phyloP scores from a whole-genome alignment of 2,797 vertebrate genomes.

The Geotria australis region DNA sequence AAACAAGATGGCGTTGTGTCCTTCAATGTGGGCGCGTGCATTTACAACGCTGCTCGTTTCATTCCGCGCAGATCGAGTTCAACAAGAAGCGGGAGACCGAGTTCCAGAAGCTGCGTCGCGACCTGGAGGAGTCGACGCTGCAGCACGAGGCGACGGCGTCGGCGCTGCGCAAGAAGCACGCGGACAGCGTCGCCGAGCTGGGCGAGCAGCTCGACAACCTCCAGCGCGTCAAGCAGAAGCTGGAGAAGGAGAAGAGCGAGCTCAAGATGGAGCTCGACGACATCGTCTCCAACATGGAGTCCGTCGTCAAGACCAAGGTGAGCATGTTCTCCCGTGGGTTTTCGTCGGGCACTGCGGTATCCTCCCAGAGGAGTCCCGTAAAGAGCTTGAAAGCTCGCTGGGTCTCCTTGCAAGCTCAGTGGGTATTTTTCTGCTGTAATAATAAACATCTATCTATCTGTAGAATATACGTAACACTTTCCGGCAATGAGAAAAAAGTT shows the following conservation, averaged over 20 bases:
- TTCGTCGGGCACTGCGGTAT: too few species aligned
- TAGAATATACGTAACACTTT: too few species aligned
- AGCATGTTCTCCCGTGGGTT: too few species aligned
- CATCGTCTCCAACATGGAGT: conserved; percentile 42
- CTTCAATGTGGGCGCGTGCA: too few species aligned
- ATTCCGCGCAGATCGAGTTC: conserved; percentile 29
- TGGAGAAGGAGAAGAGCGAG: conserved; percentile 64
- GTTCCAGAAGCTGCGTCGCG: conserved; percentile 35
- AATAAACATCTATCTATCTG: too few species aligned
- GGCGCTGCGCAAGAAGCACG: conserved; percentile 43
- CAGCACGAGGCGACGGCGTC: conserved; percentile 39
- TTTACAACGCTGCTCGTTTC: too few species aligned
- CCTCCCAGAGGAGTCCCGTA: too few species aligned
- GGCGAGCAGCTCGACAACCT: conserved; percentile 57
- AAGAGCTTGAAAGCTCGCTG: too few species aligned
- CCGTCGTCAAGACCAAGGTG: conserved; percentile 54
- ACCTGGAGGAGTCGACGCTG: conserved; percentile 51
- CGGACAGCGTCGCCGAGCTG: conserved; percentile 33
- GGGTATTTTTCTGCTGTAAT: too few species aligned
- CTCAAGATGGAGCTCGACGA: conserved; percentile 64
- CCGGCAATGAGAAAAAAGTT: too few species aligned
- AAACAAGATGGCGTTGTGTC: too few species aligned
- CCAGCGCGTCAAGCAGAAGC: conserved; percentile 57
- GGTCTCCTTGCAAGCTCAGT: too few species aligned
- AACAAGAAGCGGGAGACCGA: conserved; percentile 54